These are phyloP conservation scores for Trachelus iudaicus DNA, from an alignment of 2,888 invertebrate genomes.

Conservation along the genomic window DNA sequence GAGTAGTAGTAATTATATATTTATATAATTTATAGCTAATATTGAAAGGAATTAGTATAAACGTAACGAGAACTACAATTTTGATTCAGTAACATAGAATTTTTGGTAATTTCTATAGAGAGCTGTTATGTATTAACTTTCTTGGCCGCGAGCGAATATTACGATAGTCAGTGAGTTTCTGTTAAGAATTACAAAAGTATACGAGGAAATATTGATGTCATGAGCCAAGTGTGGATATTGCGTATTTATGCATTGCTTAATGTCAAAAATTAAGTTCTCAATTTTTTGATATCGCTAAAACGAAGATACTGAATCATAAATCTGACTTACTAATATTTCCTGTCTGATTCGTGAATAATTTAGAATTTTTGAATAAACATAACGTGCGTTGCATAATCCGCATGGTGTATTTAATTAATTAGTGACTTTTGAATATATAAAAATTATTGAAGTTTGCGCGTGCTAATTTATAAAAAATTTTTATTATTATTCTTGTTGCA, in stretches of 20 bases:
- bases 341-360: background rate
- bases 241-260: background rate
- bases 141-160: background rate
- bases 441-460: background rate
- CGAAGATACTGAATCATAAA: background rate
- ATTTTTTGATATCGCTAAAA: background rate
- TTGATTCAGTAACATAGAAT: background rate
- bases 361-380: too few relatives aligned
- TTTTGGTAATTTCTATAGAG: background rate
- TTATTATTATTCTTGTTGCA: conserved; percentile 67
- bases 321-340: background rate
- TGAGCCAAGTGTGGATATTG: background rate
- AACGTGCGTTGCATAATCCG: too few relatives aligned
- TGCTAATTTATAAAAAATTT: conserved; percentile 19
- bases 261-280: background rate
- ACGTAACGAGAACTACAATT: background rate
- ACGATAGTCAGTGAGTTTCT: background rate
- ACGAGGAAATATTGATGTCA: background rate
- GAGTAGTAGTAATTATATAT: too few relatives aligned
- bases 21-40: too few relatives aligned
- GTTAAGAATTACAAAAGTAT: background rate
- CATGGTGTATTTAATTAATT: background rate
- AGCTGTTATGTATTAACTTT: background rate
- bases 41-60: background rate
- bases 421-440: background rate